Evolutionary conservation across 2,797 vertebrate genomes (phyloP), one percentile per base, ranked within the genome.

Genomic region (Syngnathus acus): DNA sequence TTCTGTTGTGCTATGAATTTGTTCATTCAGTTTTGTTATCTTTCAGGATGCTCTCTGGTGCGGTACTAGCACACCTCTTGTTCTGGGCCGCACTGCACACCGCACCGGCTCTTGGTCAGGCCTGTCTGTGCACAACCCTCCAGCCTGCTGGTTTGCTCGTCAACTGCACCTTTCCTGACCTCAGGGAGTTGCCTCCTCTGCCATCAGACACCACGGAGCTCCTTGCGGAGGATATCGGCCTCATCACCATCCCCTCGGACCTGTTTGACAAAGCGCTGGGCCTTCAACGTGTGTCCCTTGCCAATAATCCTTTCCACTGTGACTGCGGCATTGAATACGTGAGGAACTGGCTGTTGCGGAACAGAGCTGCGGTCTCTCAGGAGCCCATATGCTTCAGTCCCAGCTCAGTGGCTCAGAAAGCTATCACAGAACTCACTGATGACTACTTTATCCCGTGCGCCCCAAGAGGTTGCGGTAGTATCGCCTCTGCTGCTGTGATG

Each of bases 301-400:
- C 88, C 1, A 84, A 77, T n/a, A 94, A 95, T 72, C 89, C 86
- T 1, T 91, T 93, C 77, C 88, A 90, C 80, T 94, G 93, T 40
- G 90, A 89, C 79, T 93, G 93, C 67, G 61, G 71, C 23, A 92
- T 94, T 66, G 76, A 82, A 5, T 94, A 94, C 73, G 69, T 94
- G 45, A 88, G 86, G 68, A 79, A 74, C 76, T 95, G 93, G 93
- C 69, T 94, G 57, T 74, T 81, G 69, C 89, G 72, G 65, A 91
- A 90, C 75, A 68, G 19, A 58, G 83, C 26, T 0, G 13, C 71
- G 4, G 65, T 78, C 9, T 40, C 66, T 0, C 65, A 23, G 47
- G 70, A 72, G 17, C 82, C 90, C 0, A 76, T 45, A 17, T 94
- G 93, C 58, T 71, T 79, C 72, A 87, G 86, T 53, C 93, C 92